Conservation (phyloP, 2,113 vertebrate species). For the Dasyprocta punctata region DNA sequence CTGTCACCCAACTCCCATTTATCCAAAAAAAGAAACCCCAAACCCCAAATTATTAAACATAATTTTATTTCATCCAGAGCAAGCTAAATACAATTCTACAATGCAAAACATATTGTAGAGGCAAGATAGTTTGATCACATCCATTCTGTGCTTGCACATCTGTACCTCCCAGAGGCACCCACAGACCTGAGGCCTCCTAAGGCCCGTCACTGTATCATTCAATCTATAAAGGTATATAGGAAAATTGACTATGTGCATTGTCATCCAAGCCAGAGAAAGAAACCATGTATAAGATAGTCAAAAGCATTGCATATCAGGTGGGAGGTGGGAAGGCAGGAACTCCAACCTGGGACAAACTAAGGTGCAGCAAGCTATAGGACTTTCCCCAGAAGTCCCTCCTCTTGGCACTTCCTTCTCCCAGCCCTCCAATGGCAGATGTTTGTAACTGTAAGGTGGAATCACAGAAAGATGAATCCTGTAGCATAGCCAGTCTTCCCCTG, state of each 20-base stretch:
- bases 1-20: not conserved
- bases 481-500: not conserved
- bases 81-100: slow-evolving; percentile 83
- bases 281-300: slow-evolving; percentile 83
- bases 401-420: not conserved
- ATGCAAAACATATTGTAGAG: slow-evolving; percentile 80
- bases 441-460: not conserved
- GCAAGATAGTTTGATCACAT: slow-evolving; percentile 39
- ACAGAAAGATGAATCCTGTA: not conserved
- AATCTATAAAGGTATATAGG: slow-evolving; percentile 48
- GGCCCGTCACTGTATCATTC: not conserved
- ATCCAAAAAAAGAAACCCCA: not conserved
- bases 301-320: slow-evolving; percentile 77
- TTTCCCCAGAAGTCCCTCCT: slow-evolving; percentile 56
- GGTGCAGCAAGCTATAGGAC: slow-evolving; percentile 75
- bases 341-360: slow-evolving; percentile 68
- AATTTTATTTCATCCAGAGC: slow-evolving; percentile 87
- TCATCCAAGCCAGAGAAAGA: slow-evolving; percentile 76
- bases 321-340: slow-evolving; percentile 50
- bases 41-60: slow-evolving; percentile 76
- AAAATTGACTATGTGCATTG: slow-evolving; percentile 10
- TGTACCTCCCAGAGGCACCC: not conserved
- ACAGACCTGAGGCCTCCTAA: not conserved
- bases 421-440: not conserved
- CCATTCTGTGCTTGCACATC: slow-evolving; percentile 34